phyloP scores from a whole-genome alignment of 1,140 invertebrate genomes.

The Bombus ignitus region DNA sequence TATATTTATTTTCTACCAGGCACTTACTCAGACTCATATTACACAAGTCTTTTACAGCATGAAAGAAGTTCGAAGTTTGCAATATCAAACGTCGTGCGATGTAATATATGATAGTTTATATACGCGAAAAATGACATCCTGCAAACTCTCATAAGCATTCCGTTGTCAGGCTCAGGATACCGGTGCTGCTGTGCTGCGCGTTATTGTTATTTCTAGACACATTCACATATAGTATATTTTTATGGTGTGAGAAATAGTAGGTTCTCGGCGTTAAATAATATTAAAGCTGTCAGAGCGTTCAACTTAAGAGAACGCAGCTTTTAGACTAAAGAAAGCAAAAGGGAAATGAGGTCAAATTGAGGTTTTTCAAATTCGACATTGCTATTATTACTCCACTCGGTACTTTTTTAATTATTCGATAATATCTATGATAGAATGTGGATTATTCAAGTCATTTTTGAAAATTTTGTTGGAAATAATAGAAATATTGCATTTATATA shows the following conservation, averaged over 20 bases:
- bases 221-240: conserved; percentile 23
- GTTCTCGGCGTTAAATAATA: conserved; percentile 8
- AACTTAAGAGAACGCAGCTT: not conserved
- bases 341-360: not conserved
- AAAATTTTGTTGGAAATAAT: not conserved
- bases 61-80: not conserved
- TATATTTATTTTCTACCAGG: not conserved
- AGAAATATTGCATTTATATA: not conserved
- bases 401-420: not conserved
- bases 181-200: not conserved
- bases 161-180: conserved; percentile 24
- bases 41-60: not conserved
- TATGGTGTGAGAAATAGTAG: conserved; percentile 6
- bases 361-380: not conserved
- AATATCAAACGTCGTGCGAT: not conserved
- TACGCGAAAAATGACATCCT: conserved; percentile 9
- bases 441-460: too few species aligned
- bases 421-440: not conserved
- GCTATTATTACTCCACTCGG: not conserved
- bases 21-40: not conserved
- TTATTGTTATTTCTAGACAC: conserved; percentile 26
- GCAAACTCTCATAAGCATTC: conserved; percentile 26
- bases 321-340: not conserved
- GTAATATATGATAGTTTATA: conserved; percentile 7
- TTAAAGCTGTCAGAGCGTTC: not conserved